Evolutionary conservation across 2,888 invertebrate species (phyloP), one percentile per base, ranked within the genome.

Genomic region (Limnephilus auricula): DNA sequence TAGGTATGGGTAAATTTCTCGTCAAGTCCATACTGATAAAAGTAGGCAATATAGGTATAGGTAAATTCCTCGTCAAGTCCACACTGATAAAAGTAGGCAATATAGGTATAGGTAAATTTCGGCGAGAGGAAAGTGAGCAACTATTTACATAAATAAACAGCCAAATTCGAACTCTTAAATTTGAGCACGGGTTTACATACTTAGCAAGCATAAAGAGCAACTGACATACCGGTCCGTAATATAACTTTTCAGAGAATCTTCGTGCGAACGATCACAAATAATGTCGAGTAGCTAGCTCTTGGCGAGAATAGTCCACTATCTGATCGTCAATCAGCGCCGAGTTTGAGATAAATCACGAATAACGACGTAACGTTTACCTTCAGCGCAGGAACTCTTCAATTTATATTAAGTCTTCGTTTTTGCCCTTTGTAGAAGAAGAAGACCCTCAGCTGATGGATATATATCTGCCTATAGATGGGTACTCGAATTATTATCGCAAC

Each of bases 291-390:
- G 86, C 40, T 40, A n/a, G n/a, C 31, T 50, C 50, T 65, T 65
- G 30, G 86, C 50, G 86, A 86, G 50, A 34, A 83, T 34, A 2
- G 31, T 15, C 9, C 30, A 45, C 31, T 86, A 86, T 86, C 86
- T 37, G 82, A 37, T 65, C 65, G 25, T 1, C 32, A 37, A 82
- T 82, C 86, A 40, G 30, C 86, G 18, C 13, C n/a, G 86, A 65
- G n/a, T 31, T 45, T 18, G 50, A 86, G 86, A 86, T 86, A 86
- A 65, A 86, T 86, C 86, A 86, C 86, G 86, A 50, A 83, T 65
- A 65, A 65, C 65, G 65, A 65, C 6, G 65, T 65, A 65, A 65
- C 65, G 65, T 65, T 65, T 65, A 65, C 65, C 25, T 65, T 65
- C 65, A 65, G 9, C n/a, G 65, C 9, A 65, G n/a, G 65, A 65